Base-by-base conservation (phyloP, 2,888 invertebrate genomes). In the Prosopocoilus inquinatus region DNA sequence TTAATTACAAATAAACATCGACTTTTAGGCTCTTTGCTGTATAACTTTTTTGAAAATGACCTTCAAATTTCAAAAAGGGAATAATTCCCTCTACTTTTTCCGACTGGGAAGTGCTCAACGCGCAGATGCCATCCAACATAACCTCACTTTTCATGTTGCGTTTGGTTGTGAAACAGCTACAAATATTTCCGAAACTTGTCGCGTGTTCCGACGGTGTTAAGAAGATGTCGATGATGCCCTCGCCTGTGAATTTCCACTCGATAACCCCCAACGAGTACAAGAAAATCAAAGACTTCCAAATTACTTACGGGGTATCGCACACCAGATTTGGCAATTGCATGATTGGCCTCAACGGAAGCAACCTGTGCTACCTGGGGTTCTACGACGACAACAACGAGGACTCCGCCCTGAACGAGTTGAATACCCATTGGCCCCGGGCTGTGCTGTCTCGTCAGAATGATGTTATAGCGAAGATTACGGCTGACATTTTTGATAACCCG, bases 321-420 rank as follows among this genome's bases (percentile, higher is more conserved):
- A 62, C 67, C 4, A 62, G 61, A 51, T 73, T 71, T 52, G 74
- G 74, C 11, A 62, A 66, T 32, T 70, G 68, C 44, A 39, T 73
- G 5, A 61, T 70, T 44, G 72, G 61, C 4, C 53, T 65, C 1
- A 54, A 67, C 48, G 60, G 65, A 15, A 58, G 64, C 11, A 59
- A 63, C 28, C 50, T 74, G 2, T 74, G 74, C 54, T 58, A 63
- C 50, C 45, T 65, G 15, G 60, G 64, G 4, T 69, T 69, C 47
- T 57, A 67, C 41, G 69, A 71, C 34, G 59, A 59, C 41, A 62
- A 62, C 7, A 62, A 62, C 45, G 62, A 64, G n/a, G 55, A 60
- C n/a, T 60, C 62, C 4, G 63, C 62, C 9, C 52, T 71, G 8
- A 60, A 60, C n/a, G 54, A 64, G 9, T 47, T 73, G 28, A 57